Conservation (phyloP, 2,888 invertebrate species). For the Hedychridium roseum region DNA sequence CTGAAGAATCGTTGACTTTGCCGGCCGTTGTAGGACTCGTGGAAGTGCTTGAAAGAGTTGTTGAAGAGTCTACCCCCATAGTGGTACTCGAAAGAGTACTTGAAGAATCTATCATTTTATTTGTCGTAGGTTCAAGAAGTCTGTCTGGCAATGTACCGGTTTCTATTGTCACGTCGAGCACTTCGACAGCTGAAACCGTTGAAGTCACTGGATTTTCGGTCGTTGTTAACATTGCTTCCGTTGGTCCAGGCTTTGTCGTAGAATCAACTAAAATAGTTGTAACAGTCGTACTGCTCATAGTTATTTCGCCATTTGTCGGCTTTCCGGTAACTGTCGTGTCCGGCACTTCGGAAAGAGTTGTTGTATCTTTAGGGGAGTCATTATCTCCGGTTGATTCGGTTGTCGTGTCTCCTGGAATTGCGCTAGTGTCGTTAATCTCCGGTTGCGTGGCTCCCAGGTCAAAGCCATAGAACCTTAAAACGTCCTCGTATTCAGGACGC, state of each 20-base stretch:
- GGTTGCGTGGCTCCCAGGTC: conserved; percentile 65
- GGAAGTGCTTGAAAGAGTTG: too few relatives aligned
- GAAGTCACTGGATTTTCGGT: conserved; percentile 14
- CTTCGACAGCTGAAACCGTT: conserved; percentile 3
- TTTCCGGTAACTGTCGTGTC: too few relatives aligned
- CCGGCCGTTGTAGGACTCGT: too few relatives aligned
- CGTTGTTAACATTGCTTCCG: conserved; percentile 8
- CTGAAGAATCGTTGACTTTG: too few relatives aligned
- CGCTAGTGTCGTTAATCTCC: conserved; percentile 27
- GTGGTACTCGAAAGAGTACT: too few relatives aligned
- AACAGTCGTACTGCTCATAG: too few relatives aligned
- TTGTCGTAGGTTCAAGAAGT: too few relatives aligned
- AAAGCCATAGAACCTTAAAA: conserved; percentile 82
- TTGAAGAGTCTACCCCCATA: too few relatives aligned
- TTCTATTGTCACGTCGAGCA: conserved; percentile 21
- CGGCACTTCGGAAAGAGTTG: neutral
- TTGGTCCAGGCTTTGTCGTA: too few relatives aligned
- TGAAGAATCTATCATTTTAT: too few relatives aligned
- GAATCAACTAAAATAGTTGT: too few relatives aligned
- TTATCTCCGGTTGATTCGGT: conserved; percentile 12
- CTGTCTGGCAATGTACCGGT: conserved; percentile 14
- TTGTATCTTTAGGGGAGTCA: neutral
- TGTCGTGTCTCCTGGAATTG: conserved; percentile 14
- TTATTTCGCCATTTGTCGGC: too few relatives aligned
- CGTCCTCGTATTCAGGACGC: conserved; percentile 75